Evolutionary conservation across 2,113 vertebrate species (phyloP), one percentile per base, ranked within the genome.

Genomic region (Pedionomus torquatus): DNA sequence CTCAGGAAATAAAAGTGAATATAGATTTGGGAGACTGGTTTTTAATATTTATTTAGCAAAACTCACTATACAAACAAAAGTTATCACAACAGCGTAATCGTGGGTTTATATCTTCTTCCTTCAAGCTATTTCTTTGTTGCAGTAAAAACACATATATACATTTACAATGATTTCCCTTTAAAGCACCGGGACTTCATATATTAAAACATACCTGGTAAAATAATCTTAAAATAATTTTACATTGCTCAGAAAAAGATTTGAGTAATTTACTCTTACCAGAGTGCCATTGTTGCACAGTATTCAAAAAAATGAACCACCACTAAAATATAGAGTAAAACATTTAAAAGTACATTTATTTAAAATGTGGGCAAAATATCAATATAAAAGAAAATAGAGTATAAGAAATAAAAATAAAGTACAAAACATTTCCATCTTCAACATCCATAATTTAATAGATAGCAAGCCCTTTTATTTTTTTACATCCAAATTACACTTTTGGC

Each of bases 351-450:
- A 97, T 98, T 98, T 98, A 98, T 98, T 98, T 97, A 97, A 98
- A 98, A 97, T 95, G 96, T 97, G 97, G 96, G 97, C 96, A 97
- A 98, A 97, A 94, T 97, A 97, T 93, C 98, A 97, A 97, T 98
- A 98, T 97, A 98, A 98, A 98, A 98, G 97, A 97, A 98, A 98
- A 98, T 89, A 96, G 93, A 97, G 95, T 97, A 94, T 98, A 98
- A 97, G 98, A 98, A 98, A 98, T 98, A 98, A 98, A 98, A 98
- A 98, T 98, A 98, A 98, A 98, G 97, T 98, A 98, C 96, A 98
- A 98, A 98, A 98, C 97, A 97, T 98, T 96, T 98, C 94, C 93
- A 97, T 98, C 95, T 98, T 92, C 64, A 95, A 97, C 96, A 97
- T 97, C 94, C 98, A 98, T 98, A 98, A 98, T 98, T 98, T 98